Evolutionary conservation across 2,797 vertebrate genomes (phyloP).

Genomic region (Sebastes kiyomatsui): DNA sequence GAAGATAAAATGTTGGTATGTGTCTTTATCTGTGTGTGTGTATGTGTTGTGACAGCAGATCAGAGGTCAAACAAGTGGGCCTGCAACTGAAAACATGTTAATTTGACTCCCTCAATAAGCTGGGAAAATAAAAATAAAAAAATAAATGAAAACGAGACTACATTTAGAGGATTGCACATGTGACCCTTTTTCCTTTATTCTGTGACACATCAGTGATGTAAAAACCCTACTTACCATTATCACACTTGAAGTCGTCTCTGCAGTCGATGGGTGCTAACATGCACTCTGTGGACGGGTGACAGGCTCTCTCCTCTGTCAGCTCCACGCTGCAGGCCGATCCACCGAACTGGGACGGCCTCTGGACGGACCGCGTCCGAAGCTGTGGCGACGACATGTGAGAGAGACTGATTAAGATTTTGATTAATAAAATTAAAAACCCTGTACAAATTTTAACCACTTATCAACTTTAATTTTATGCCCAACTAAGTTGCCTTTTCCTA

Average conservation of each 20-base stretch:
- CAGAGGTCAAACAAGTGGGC: not conserved
- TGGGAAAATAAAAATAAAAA: not conserved
- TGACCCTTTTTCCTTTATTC: not conserved
- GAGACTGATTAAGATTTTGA: not conserved
- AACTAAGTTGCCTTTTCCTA: no score
- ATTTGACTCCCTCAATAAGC: not conserved
- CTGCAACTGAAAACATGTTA: not conserved
- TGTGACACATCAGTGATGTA: not conserved
- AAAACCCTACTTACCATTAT: slow-evolving; percentile 80
- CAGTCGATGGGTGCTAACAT: slow-evolving; percentile 84
- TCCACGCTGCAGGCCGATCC: slow-evolving; percentile 82
- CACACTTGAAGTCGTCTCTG: slow-evolving; percentile 88
- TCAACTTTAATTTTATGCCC: not conserved
- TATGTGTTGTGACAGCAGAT: not conserved
- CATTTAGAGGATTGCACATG: not conserved
- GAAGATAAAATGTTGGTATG: not conserved
- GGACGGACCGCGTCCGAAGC: slow-evolving; percentile 83
- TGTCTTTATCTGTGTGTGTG: not conserved
- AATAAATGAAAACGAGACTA: fast-evolving
- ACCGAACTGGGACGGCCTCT: slow-evolving; percentile 89
- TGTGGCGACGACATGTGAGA: slow-evolving; percentile 57
- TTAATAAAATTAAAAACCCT: not conserved
- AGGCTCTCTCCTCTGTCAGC: slow-evolving; percentile 83
- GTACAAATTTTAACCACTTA: not conserved
- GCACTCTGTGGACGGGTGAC: slow-evolving; percentile 86